Evolutionary conservation across 2,797 vertebrate genomes (phyloP), one percentile per base, ranked within the genome.

Genomic region (Balearica regulorum): DNA sequence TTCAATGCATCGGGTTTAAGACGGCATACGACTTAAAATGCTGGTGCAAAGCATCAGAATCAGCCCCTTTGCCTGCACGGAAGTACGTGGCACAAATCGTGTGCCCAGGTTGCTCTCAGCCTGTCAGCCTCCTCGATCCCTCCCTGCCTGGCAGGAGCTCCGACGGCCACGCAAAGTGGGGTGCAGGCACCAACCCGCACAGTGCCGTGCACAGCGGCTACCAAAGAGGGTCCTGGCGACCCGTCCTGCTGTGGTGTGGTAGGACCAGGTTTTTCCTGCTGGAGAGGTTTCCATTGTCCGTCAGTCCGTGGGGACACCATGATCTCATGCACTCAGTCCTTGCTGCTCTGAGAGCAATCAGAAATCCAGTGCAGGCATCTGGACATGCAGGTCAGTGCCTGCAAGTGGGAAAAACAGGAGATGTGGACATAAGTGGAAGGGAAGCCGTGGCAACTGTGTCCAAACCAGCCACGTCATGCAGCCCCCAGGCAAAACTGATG

Each of bases 81-180:
- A 25, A 22, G 15, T 3, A 29, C 0, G 12, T 1, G 4, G 10
- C 39, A 28, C 49, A 41, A 37, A 28, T 5, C 1, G 2, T 0
- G 6, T 1, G 4, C 54, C 64, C 48, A 21, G 17, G 29, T 65
- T 31, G 26, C 33, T 6, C 48, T 25, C 62, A 46, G 28, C 35
- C 16, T 16, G 12, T 8, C 10, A 25, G 57, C 20, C 41, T 31
- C 71, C 4, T 3, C 7, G 0, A 16, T 33, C 57, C 48, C 71
- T 77, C 62, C n/a, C 69, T 20, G n/a, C 68, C 76, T 14, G 14
- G n/a, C 57, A 25, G 55, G 10, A 16, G 37, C 68, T 53, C 57
- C 3, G 5, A 10, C 12, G 29, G 66, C 31, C 80, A 31, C 10
- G 2, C 46, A 24, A 29, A 35, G 44, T 2, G 44, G 44, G 53